Conservation (phyloP, 2,888 invertebrate species). For the Ditylenchus weischeri region DNA sequence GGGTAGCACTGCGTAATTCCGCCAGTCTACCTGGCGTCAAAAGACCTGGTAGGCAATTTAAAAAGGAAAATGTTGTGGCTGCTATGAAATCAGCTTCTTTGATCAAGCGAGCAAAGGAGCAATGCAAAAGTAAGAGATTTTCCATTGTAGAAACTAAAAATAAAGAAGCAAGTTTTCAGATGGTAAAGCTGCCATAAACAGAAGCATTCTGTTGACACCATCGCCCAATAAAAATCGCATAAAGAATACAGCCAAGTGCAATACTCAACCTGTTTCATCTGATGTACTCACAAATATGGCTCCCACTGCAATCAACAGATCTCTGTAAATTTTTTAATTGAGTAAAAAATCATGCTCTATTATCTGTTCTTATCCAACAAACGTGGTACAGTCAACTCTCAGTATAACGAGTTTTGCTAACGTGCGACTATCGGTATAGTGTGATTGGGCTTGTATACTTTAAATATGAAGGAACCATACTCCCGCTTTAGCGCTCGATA, state of each 20-base stretch:
- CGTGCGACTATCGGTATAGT: too few species aligned
- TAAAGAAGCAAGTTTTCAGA: background rate
- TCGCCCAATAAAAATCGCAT: background rate
- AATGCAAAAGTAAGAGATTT: conserved; percentile 10
- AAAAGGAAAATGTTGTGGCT: conserved; percentile 16
- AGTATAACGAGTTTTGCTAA: too few species aligned
- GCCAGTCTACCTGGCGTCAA: background rate
- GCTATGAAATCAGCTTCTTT: conserved; percentile 26
- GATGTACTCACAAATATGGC: conserved; percentile 12
- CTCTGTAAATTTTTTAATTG: conserved; percentile 8
- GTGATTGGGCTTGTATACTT: too few species aligned
- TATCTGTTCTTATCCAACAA: too few species aligned
- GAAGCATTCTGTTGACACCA: background rate
- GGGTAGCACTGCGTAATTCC: background rate
- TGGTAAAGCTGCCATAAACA: too few species aligned
- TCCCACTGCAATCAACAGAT: conserved; percentile 13
- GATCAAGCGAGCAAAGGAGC: conserved; percentile 18
- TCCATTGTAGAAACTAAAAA: background rate
- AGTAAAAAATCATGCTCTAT: too few species aligned
- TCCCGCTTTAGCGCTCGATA: too few species aligned
- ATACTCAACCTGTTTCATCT: conserved; percentile 24
- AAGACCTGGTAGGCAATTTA: conserved; percentile 10
- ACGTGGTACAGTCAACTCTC: too few species aligned
- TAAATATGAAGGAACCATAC: too few species aligned
- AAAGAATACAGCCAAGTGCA: conserved; percentile 12